Evolutionary conservation across 2,888 invertebrate genomes (phyloP).

Genomic region (Criorhina ranunculi): DNA sequence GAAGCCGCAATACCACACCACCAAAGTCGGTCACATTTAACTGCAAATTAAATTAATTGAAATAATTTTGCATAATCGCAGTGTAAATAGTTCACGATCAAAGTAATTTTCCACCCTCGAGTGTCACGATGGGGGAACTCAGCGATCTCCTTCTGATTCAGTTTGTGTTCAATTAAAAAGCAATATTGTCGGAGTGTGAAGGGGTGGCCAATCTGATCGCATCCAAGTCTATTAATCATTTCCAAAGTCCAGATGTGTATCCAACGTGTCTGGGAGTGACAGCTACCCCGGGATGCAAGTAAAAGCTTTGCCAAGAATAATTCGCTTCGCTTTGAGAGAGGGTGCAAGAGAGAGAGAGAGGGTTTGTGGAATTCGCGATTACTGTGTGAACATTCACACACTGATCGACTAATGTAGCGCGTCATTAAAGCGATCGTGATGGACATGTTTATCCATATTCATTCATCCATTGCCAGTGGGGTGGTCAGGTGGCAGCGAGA

Average conservation of each 20-base stretch:
- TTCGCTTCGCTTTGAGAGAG: slow-evolving; percentile 24
- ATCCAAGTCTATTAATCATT: slow-evolving; percentile 68
- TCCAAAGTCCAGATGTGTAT: slow-evolving; percentile 58
- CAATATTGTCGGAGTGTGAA: slow-evolving; percentile 3
- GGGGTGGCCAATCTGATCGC: slow-evolving; percentile 23
- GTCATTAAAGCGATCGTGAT: slow-evolving; percentile 24
- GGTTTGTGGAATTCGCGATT: slow-evolving; percentile 52
- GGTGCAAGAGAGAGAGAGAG: slow-evolving; percentile 14
- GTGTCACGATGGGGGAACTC: slow-evolving; percentile 48
- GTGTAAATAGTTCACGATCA: slow-evolving; percentile 75
- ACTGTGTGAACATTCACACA: slow-evolving; percentile 75
- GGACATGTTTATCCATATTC: slow-evolving; percentile 70
- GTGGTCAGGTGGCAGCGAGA: not conserved
- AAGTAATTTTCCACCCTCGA: slow-evolving; percentile 74
- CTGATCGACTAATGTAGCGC: slow-evolving; percentile 36
- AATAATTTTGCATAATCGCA: slow-evolving; percentile 73
- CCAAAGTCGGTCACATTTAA: slow-evolving; percentile 25
- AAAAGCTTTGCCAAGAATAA: slow-evolving; percentile 1
- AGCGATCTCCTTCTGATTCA: slow-evolving; percentile 38
- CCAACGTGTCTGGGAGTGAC: slow-evolving; percentile 63
- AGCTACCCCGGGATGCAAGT: slow-evolving; percentile 31
- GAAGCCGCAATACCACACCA: slow-evolving; percentile 30
- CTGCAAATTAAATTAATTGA: slow-evolving; percentile 74
- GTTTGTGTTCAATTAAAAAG: slow-evolving; percentile 46
- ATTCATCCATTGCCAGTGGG: slow-evolving; percentile 33